A percentile compares a stretch with the other conserved stretches of the same genome.
Evolutionary conservation across 2,888 invertebrate genomes (phyloP).

Genomic region (Capitulum mitella): DNA sequence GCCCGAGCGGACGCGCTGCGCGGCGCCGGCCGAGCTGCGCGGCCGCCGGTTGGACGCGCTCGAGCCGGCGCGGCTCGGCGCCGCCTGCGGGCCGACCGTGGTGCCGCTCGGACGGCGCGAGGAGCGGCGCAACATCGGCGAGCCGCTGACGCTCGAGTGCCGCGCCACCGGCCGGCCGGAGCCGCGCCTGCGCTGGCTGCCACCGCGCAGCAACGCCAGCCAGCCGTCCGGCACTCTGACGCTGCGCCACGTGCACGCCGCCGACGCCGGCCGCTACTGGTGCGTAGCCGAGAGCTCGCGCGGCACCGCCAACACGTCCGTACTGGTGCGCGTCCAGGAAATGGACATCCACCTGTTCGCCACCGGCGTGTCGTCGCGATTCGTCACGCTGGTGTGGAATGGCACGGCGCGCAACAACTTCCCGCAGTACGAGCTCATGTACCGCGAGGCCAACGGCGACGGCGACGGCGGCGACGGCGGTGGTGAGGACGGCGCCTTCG

Average conservation of each 20-base stretch:
- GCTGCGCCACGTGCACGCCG: constrained; percentile 39
- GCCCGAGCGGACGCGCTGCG: constrained; percentile 42
- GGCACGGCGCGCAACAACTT: constrained; percentile 42
- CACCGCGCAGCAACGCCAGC: constrained; percentile 41
- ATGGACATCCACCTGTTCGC: constrained; percentile 43
- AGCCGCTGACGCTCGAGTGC: constrained; percentile 43
- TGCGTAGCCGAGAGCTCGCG: constrained; percentile 44
- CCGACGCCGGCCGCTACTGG: constrained; percentile 44
- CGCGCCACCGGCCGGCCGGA: constrained; percentile 45
- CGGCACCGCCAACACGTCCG: constrained; percentile 41
- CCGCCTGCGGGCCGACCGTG: constrained; percentile 40
- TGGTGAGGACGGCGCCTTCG: constrained; percentile 30
- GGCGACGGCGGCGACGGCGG: constrained; percentile 31
- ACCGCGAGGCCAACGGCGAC: constrained; percentile 34
- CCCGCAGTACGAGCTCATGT: constrained; percentile 41
- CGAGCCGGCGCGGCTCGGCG: constrained; percentile 37
- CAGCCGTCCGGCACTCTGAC: constrained; percentile 39
- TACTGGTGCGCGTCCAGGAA: constrained; percentile 41
- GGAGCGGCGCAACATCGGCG: constrained; percentile 41
- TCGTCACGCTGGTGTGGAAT: constrained; percentile 44
- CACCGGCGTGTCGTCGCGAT: constrained; percentile 41
- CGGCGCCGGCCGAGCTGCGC: constrained; percentile 39
- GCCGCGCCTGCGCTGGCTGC: constrained; percentile 44
- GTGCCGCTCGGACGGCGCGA: constrained; percentile 36
- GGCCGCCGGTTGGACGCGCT: constrained; percentile 39